Evolutionary conservation across 1,140 invertebrate genomes (phyloP).

Genomic region (Papilio aristodemus): DNA sequence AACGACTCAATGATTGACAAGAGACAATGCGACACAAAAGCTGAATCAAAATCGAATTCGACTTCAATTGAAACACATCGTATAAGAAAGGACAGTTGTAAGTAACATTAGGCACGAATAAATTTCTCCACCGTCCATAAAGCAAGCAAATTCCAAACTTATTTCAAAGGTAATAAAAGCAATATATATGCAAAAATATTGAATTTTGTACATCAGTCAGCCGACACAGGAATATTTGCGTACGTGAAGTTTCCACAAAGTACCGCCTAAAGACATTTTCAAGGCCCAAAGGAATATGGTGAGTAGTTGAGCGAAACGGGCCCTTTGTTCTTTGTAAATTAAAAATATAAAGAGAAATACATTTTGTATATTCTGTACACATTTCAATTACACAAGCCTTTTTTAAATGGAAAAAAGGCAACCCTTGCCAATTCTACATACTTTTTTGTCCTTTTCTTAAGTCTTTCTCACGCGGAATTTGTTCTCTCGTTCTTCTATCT

Average conservation of each 20-base stretch:
- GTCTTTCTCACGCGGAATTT: too few species aligned
- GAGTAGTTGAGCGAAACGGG: conserved; percentile 11
- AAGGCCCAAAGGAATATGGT: conserved; percentile 28
- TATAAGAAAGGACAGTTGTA: conserved; percentile 15
- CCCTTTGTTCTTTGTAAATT: conserved; percentile 30
- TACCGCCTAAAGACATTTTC: conserved; percentile 31
- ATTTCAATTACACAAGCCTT: conserved; percentile 7
- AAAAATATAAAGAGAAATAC: conserved; percentile 19
- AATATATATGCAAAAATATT: conserved; percentile 29
- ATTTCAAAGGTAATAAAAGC: conserved; percentile 20
- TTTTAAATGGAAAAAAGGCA: not conserved
- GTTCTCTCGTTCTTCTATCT: too few species aligned
- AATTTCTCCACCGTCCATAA: not conserved
- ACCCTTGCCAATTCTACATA: not conserved
- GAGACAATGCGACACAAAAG: not conserved
- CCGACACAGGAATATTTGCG: conserved; percentile 22
- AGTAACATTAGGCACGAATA: not conserved
- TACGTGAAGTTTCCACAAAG: conserved; percentile 25
- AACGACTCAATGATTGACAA: not conserved
- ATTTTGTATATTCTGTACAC: conserved; percentile 8
- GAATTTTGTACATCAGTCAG: conserved; percentile 27
- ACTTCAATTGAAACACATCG: conserved; percentile 10
- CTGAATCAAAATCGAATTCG: conserved; percentile 13
- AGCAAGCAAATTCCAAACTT: conserved; percentile 18
- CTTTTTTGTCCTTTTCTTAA: too few species aligned